Percentiles rank a stretch among this genome's conserved stretches.
These are phyloP conservation scores for Microtus obscurus DNA, from an alignment of 2,797 vertebrate species.

Conservation along the genomic window DNA sequence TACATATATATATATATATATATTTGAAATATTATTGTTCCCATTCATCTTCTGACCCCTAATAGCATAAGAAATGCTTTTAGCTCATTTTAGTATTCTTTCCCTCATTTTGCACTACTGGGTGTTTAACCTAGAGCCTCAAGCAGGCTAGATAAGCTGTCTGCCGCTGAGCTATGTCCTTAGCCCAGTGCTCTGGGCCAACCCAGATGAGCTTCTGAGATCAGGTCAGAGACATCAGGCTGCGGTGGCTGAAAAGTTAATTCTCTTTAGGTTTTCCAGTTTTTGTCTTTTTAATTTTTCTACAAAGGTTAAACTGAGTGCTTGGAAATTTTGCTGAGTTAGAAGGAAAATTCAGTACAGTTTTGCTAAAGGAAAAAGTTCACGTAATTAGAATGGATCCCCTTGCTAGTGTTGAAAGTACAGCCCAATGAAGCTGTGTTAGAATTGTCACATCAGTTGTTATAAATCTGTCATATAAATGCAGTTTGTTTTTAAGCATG, in stretches of 20 bases:
- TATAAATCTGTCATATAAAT: constrained; percentile 5
- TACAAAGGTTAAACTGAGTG: background rate
- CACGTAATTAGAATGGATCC: background rate
- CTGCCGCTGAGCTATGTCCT: background rate
- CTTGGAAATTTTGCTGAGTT: constrained; percentile 25
- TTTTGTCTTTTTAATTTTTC: background rate
- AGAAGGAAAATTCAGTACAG: background rate
- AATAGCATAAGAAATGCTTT: constrained; percentile 7
- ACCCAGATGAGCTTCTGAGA: background rate
- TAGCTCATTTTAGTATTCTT: background rate
- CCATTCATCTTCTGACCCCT: constrained; percentile 32
- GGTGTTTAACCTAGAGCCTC: background rate
- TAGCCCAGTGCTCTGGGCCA: background rate
- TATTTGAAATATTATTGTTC: constrained; percentile 27
- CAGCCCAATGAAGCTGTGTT: background rate
- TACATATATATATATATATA: background rate
- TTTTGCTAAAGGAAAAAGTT: constrained; percentile 31
- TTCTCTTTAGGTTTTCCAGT: background rate
- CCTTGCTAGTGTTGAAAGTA: background rate
- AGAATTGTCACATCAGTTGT: background rate
- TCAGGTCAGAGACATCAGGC: background rate
- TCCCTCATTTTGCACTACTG: background rate
- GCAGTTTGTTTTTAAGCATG: constrained; percentile 11
- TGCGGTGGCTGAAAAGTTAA: background rate
- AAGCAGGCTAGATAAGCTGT: background rate